Base-by-base conservation (phyloP, 2,113 vertebrate species). In the Eulacestoma nigropectus region DNA sequence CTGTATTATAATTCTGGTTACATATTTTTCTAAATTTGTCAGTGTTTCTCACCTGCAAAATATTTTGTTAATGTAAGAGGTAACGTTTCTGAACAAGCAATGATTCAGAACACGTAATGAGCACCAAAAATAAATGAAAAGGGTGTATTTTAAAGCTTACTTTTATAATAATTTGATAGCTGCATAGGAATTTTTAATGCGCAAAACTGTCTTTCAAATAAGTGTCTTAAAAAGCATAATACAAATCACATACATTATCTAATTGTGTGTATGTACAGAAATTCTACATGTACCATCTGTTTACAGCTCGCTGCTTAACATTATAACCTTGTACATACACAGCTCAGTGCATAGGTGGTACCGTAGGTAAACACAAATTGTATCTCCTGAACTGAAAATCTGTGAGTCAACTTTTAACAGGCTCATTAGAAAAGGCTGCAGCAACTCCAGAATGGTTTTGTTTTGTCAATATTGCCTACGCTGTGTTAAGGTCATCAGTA, bases 401-500 rank as follows among this genome's bases (percentile, higher is more conserved):
- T 70, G 62, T 62, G 70, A 93, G 77, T 33, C 35, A 57, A 74
- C 91, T 91, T 90, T 60, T 63, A 92, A 81, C 25, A 89, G 83
- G 55, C 76, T 93, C 2, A 1, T 88, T 84, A 92, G 90, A 77
- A 88, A 93, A 95, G 82, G 46, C 26, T 12, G 83, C n/a, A 86
- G 14, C 44, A 84, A 60, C 85, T 92, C 88, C 88, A 91, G 91
- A 94, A 91, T 5, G 80, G 44, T 89, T 96, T 96, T 95, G 92
- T 96, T 96, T 94, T 90, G 96, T 94, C 95, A 96, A 94, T 93
- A 96, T 60, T 94, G 88, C 90, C 92, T 81, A 95, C 80, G 29
- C 92, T 81, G 68, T 77, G 90, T 78, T 92, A 93, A 95, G 95
- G 95, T 94, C 88, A 93, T 53, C 79, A 82, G 65, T 32, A 83